phyloP scores from a whole-genome alignment of 2,797 vertebrate species.

The Bucorvus abyssinicus region DNA sequence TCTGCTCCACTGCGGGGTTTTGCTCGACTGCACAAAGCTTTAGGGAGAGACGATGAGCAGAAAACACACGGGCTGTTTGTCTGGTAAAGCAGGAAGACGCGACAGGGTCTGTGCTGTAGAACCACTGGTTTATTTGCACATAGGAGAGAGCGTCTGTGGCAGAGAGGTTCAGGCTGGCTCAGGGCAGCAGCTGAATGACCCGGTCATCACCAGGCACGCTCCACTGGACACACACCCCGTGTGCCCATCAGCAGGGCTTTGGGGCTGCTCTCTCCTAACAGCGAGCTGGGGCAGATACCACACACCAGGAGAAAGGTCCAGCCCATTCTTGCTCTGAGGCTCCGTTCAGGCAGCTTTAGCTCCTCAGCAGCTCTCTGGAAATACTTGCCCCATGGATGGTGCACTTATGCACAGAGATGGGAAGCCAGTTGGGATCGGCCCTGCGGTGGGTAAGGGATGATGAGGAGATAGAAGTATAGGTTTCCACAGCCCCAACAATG shows the following conservation, averaged over 20 bases:
- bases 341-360: too few relatives aligned
- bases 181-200: background rate
- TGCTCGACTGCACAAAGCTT: background rate
- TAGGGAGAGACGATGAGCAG: background rate
- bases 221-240: too few relatives aligned
- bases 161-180: too few relatives aligned
- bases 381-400: too few relatives aligned
- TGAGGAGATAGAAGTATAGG: too few relatives aligned
- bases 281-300: background rate
- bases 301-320: background rate
- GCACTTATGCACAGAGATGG: too few relatives aligned
- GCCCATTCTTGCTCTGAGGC: background rate
- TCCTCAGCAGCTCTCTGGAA: too few relatives aligned
- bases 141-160: too few relatives aligned
- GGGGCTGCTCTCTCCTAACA: background rate
- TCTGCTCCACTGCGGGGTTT: background rate
- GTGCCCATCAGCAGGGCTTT: background rate
- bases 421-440: too few relatives aligned
- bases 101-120: background rate
- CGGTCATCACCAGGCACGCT: too few relatives aligned
- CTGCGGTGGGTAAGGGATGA: too few relatives aligned
- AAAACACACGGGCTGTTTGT: background rate
- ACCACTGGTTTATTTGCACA: background rate
- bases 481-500: too few relatives aligned
- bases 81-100: accelerated